Base-by-base conservation (phyloP, 2,888 invertebrate species). In the Periphyllus acericola region DNA sequence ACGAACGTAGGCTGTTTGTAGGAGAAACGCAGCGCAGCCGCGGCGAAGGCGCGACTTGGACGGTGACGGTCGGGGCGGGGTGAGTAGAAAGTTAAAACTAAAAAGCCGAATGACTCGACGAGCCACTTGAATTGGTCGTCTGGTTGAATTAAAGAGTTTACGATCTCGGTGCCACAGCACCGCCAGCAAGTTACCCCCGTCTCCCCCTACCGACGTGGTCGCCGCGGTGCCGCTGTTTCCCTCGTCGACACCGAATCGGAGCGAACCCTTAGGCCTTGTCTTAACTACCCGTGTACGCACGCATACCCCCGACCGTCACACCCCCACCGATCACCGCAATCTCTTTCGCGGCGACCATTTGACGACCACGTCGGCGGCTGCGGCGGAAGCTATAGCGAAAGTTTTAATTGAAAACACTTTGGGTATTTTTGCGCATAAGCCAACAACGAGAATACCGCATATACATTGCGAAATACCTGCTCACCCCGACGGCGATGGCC, bases 321-420 rank as follows among this genome's bases (percentile, higher is more conserved):
- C 14, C 60, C 21, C 25, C 60, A 4, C 55, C 19, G 55, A 40
- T 8, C 21, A 55, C 14, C 25, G 25, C 60, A 25, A 60, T 60
- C 60, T 46, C 46, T 46, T 14, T 11, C 21, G 17, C 34, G 36
- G 25, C 8, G 34, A 21, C 74, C 74, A 25, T 21, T 74, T 25
- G 74, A 36, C 74, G 74, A 40, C 36, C 21, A 17, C 32, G 71
- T 29, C 11, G 36, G 46, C 19, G 36, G 21, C 40, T 32, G 36
- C 34, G 55, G 11, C 19, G 21, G 29, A 6, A 60, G 60, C 36
- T 36, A 29, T 14, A 32, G 66, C 32, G 29, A 86, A 86, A 86
- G 86, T 86, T 86, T 86, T 86, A 86, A 80, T 86, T 86, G 86
- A 86, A 86, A 86, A 86, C 79, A 55, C 72, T 80, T 86, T 36